These are phyloP conservation scores for Ceraclea dissimilis DNA, from an alignment of 2,888 invertebrate species.

Conservation along the genomic window DNA sequence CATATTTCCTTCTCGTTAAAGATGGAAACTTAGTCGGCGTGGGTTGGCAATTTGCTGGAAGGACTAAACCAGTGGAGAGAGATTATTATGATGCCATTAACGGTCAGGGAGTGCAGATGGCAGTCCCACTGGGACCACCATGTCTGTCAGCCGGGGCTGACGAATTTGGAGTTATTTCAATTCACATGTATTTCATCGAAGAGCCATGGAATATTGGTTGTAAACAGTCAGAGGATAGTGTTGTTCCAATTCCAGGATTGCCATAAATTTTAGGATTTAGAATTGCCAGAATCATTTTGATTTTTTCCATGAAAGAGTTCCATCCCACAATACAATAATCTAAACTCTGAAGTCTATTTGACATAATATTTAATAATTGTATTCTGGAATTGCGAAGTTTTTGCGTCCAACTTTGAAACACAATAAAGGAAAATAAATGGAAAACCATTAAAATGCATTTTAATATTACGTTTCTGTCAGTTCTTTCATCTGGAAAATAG, in stretches of 20 bases:
- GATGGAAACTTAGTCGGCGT: constrained; percentile 22
- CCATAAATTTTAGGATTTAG: constrained; percentile 6
- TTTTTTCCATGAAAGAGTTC: too few relatives aligned
- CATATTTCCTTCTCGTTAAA: constrained; percentile 25
- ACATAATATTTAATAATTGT: too few relatives aligned
- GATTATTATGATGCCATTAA: constrained; percentile 26
- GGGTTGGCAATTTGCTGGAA: constrained; percentile 26
- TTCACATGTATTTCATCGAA: constrained; percentile 26
- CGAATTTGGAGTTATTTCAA: constrained; percentile 24
- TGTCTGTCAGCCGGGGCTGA: constrained; percentile 24
- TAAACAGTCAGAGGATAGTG: constrained; percentile 20
- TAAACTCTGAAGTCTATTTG: too few relatives aligned
- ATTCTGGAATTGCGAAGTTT: too few relatives aligned
- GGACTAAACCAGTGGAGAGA: constrained; percentile 10
- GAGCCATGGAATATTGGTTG: constrained; percentile 25
- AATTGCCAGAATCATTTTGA: too few relatives aligned
- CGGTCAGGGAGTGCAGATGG: constrained; percentile 12
- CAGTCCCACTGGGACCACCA: constrained; percentile 23
- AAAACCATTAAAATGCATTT: too few relatives aligned
- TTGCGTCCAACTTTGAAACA: too few relatives aligned
- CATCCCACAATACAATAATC: too few relatives aligned
- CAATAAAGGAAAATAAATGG: too few relatives aligned
- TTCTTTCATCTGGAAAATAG: too few relatives aligned
- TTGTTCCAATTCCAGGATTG: constrained; percentile 21
- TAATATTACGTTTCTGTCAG: too few relatives aligned